Evolutionary conservation across 2,113 vertebrate species (phyloP).

Genomic region (Seriola dumerili): DNA sequence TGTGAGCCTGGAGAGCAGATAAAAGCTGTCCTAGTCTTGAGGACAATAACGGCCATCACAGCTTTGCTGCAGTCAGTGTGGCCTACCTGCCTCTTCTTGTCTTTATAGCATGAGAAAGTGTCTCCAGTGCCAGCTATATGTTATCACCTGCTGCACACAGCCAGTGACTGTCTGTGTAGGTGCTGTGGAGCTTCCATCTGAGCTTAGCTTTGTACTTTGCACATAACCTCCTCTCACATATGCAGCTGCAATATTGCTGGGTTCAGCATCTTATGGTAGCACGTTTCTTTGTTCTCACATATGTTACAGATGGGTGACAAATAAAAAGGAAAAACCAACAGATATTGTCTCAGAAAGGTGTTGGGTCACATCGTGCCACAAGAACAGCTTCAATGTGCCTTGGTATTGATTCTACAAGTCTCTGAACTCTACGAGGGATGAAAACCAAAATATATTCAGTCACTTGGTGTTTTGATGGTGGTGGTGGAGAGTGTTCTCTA

Average conservation of each 20-base stretch:
- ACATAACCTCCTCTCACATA: constrained; percentile 27
- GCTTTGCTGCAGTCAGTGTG: constrained; percentile 67
- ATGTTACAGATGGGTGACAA: too few relatives aligned
- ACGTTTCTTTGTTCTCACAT: constrained; percentile 34
- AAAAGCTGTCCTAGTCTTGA: constrained; percentile 71
- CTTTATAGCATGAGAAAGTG: constrained; percentile 55
- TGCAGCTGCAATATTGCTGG: constrained; percentile 26
- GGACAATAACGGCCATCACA: constrained; percentile 75
- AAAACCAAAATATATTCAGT: too few relatives aligned
- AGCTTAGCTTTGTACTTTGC: constrained; percentile 28
- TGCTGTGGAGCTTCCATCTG: constrained; percentile 21
- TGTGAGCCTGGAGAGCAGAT: constrained; percentile 77
- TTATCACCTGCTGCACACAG: constrained; percentile 44
- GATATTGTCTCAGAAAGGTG: too few relatives aligned
- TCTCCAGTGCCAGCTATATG: constrained; percentile 46
- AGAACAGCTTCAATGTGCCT: too few relatives aligned
- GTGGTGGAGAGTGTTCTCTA: too few relatives aligned
- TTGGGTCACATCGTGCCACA: too few relatives aligned
- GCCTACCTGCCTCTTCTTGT: constrained; percentile 66
- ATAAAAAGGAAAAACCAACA: too few relatives aligned
- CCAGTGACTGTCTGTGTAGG: neutral
- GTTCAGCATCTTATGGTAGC: constrained; percentile 4
- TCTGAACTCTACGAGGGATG: too few relatives aligned
- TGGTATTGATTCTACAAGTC: too few relatives aligned
- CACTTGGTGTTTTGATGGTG: too few relatives aligned